Evolutionary conservation across 1,140 invertebrate species (phyloP).

Genomic region (Campoletis sonorensis): DNA sequence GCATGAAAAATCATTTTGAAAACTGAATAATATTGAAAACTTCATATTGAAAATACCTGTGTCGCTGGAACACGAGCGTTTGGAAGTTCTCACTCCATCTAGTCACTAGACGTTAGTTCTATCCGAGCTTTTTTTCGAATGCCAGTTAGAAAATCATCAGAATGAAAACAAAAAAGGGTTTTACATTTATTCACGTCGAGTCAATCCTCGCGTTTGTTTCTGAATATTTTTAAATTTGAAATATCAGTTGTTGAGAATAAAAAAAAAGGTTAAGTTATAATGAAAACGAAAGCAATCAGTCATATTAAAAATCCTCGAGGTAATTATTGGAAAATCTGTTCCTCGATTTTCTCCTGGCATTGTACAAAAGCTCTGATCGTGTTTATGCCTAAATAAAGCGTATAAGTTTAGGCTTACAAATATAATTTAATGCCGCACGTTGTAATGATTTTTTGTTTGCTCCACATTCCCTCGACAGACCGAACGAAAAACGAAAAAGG

Average conservation of each 20-base stretch:
- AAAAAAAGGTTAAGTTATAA: too few relatives aligned
- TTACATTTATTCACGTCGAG: not conserved
- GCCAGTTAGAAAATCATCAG: not conserved
- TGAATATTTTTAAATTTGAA: not conserved
- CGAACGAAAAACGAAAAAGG: not conserved
- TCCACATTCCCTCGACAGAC: conserved; percentile 63
- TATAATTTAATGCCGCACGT: conserved; percentile 57
- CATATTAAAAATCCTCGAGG: too few relatives aligned
- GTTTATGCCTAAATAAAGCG: conserved; percentile 64
- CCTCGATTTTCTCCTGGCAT: not conserved
- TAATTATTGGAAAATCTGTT: not conserved
- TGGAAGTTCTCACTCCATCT: conserved; percentile 68
- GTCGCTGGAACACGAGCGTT: conserved; percentile 31
- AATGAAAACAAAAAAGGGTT: not conserved
- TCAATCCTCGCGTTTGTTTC: not conserved
- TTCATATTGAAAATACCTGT: conserved; percentile 35
- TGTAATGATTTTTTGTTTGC: conserved; percentile 53
- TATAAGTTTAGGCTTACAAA: conserved; percentile 59
- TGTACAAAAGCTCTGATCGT: conserved; percentile 44
- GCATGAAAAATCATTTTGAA: conserved; percentile 6
- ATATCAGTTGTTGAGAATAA: not conserved
- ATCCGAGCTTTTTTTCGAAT: conserved; percentile 52
- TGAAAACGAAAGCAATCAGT: too few relatives aligned
- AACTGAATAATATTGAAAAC: conserved; percentile 22
- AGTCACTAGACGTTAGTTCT: conserved; percentile 71